Percentiles rank a stretch among this genome's conserved stretches.
Evolutionary conservation across 64 coral and sea anemone species (phyloP).

Genomic region (Exaiptasia diaphana): DNA sequence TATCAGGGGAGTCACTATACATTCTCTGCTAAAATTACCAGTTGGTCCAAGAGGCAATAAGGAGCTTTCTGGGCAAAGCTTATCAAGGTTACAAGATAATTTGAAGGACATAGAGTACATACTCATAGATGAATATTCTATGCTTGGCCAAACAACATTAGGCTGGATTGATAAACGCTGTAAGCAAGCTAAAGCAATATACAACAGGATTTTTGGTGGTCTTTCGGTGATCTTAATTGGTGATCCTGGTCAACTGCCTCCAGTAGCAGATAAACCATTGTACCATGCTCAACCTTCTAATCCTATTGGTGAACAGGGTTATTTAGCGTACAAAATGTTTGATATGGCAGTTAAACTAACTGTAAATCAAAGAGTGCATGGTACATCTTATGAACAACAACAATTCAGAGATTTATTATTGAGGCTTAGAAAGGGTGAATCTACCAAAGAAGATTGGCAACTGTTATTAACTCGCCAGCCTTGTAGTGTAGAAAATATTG

Average conservation of each 20-base stretch:
- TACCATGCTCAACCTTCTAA: neutral
- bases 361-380: neutral
- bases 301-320: slow-evolving; percentile 10
- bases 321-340: neutral
- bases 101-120: neutral
- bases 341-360: neutral
- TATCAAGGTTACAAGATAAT: slow-evolving; percentile 9
- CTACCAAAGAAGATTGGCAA: neutral
- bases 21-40: slow-evolving; percentile 37
- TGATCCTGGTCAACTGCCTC: slow-evolving; percentile 23
- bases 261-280: slow-evolving; percentile 14
- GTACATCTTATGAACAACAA: neutral
- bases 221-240: slow-evolving; percentile 22
- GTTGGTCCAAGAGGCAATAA: slow-evolving; percentile 21
- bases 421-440: slow-evolving; percentile 1
- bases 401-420: neutral
- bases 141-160: slow-evolving; percentile 20
- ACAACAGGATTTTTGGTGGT: slow-evolving; percentile 10
- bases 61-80: slow-evolving; percentile 7
- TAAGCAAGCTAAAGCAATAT: slow-evolving; percentile 17
- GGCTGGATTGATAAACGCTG: slow-evolving; percentile 13
- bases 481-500: neutral
- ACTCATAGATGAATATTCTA: slow-evolving; percentile 18
- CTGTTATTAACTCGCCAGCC: slow-evolving; percentile 19
- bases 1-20: slow-evolving; percentile 10